Evolutionary conservation across 2,113 vertebrate genomes (phyloP), one percentile per base, ranked within the genome.

Genomic region (Pseudorhombus dupliciocellatus): DNA sequence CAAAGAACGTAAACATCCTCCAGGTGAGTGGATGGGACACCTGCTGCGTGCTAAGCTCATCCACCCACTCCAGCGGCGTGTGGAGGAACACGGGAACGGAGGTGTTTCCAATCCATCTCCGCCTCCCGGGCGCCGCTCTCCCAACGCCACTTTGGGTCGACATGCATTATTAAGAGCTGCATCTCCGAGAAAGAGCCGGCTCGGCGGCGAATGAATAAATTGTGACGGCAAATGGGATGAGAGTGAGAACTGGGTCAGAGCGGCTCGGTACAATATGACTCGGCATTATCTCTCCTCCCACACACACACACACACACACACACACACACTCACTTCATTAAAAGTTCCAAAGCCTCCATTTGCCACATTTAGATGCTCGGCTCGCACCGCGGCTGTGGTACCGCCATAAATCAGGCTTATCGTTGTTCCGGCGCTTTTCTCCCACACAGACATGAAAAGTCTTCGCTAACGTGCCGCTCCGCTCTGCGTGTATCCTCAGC

Each of bases 161-260:
- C 84, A 84, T 86, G 63, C 66, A 84, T 86, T 84, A 86, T 88
- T 82, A 62, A 80, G 59, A 72, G 60, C 61, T 24, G 56, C 75
- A 52, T 77, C 75, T 63, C 78, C 42, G 60, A 78, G 69, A 84
- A 80, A 82, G 76, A 10, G 66, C 46, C 75, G 9, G 70, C 51
- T 37, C 78, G 30, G 79, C 58, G 73, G 83, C 71, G 10, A 77
- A 77, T 84, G 75, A 85, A 87, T 79, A 83, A 83, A 76, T 79
- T 50, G 77, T 59, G 71, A 71, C 14, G 76, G 85, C 66, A 73
- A 87, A 82, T 70, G 67, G 75, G 77, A 79, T 66, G 74, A 26
- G 73, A 84, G 82, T 84, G 79, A 86, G 77, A 90, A 88, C 48
- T 84, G 82, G 86, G 86, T 88, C 88, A 89, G 78, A 82, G 52